These are phyloP conservation scores for Hirtodrosophila confusa DNA, from an alignment of 2,888 invertebrate species.

Conservation along the genomic window DNA sequence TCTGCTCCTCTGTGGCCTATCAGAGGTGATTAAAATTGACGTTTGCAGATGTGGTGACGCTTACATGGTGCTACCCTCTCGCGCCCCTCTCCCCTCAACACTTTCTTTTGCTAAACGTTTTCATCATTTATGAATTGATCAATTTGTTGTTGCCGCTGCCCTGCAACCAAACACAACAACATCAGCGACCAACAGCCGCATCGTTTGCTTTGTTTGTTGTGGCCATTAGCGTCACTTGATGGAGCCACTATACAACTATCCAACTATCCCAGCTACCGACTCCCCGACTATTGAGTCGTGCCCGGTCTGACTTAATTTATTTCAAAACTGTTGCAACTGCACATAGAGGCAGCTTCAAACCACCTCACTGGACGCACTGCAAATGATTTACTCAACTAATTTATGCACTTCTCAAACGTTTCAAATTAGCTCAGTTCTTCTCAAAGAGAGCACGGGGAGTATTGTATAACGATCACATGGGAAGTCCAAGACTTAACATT, in stretches of 20 bases:
- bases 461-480: background rate
- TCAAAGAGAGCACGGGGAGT: background rate
- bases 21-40: conserved; percentile 78
- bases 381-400: conserved; percentile 73
- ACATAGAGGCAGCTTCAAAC: conserved; percentile 14
- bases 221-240: conserved; percentile 79
- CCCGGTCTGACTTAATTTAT: conserved; percentile 70
- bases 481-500: conserved; percentile 1
- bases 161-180: conserved; percentile 30
- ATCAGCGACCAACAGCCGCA: conserved; percentile 55
- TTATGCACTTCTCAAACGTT: conserved; percentile 58
- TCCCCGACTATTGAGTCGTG: conserved; percentile 43
- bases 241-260: conserved; percentile 29
- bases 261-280: conserved; percentile 18
- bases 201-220: conserved; percentile 75
- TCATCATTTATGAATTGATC: conserved; percentile 81
- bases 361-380: too few relatives aligned
- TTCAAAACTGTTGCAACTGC: conserved; percentile 72
- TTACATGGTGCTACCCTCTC: conserved; percentile 7
- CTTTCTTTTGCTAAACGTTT: conserved; percentile 79
- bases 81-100: conserved; percentile 42
- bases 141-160: conserved; percentile 61
- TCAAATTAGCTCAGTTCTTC: conserved; percentile 55
- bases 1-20: conserved; percentile 41
- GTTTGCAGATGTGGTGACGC: conserved; percentile 66